Base-by-base conservation (phyloP, 2,113 vertebrate species). In the Phasianus colchicus region DNA sequence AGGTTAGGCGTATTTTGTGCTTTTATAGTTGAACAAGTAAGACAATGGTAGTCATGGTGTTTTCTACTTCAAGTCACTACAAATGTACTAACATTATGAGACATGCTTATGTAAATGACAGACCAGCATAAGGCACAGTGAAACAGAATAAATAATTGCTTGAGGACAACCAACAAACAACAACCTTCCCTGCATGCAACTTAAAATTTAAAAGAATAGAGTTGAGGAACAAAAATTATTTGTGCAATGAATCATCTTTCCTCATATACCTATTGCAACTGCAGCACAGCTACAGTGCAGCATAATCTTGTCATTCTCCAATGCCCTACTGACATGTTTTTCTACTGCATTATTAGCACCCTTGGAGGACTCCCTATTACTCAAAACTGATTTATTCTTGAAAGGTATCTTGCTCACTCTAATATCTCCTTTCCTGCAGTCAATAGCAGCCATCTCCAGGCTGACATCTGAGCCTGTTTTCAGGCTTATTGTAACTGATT, bases 301-400 rank as follows among this genome's bases (percentile, higher is more conserved):
- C 72, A 43, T 15, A 38, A 76, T 61, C 50, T 52, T 52, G 74
- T 54, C 60, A 47, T 75, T 93, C 63, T 36, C 58, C n/a, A 50
- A 0, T 47, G 88, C 43, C 83, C 88, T 9, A 13, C 42, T 90
- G 80, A 81, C 70, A 42, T 2, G 42, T 9, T 76, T 83, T 84
- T 42, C 88, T 20, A 38, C 21, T 10, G 70, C 48, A 82, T 12
- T 43, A 25, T 61, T 32, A 63, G 38, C 60, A 58, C 55, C 63
- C 82, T 74, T 43, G 45, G 45, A 92, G 71, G 52, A 78, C 74
- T 47, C 90, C 50, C 71, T 40, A 36, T 10, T 15, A 87, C 67
- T 58, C 91, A 96, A 25, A 88, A 63, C 30, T 61, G 74, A 93
- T 74, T 36, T 85, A 76, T n/a, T 90, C 74, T 84, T 91, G 93